Evolutionary conservation across 2,113 vertebrate genomes (phyloP).

Genomic region (Burhinus bistriatus): DNA sequence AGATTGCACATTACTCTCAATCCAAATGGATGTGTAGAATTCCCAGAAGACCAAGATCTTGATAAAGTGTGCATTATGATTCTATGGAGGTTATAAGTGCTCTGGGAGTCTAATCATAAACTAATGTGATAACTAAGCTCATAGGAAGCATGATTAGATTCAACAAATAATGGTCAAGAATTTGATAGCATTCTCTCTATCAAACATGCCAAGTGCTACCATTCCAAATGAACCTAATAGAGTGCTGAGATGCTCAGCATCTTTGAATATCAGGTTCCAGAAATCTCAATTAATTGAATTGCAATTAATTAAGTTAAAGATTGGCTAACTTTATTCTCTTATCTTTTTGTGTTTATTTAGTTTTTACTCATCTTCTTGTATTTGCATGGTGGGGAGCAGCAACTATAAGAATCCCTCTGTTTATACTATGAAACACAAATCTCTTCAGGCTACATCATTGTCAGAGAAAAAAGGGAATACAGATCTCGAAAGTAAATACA

Average conservation of each 20-base stretch:
- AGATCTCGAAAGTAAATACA: neutral
- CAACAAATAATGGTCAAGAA: neutral
- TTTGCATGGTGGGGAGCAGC: neutral
- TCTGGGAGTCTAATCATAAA: neutral
- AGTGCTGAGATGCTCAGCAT: neutral
- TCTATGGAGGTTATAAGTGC: neutral
- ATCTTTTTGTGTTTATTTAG: neutral
- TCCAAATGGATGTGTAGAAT: neutral
- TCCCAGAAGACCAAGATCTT: neutral
- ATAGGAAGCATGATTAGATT: neutral
- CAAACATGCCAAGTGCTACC: neutral
- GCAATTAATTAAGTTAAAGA: neutral
- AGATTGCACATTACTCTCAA: neutral
- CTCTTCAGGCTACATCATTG: neutral
- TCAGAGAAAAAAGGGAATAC: neutral
- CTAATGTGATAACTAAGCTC: neutral
- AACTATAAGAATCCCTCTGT: neutral
- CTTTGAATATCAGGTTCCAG: neutral
- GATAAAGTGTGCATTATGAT: rapidly evolving
- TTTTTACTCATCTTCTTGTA: neutral
- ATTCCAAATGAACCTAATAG: neutral
- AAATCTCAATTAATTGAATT: neutral
- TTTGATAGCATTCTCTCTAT: neutral
- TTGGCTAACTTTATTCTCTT: neutral
- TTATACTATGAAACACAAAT: neutral